Evolutionary conservation across 2,113 vertebrate genomes (phyloP), one percentile per base, ranked within the genome.

Genomic region (Oreotrochilus melanogaster): DNA sequence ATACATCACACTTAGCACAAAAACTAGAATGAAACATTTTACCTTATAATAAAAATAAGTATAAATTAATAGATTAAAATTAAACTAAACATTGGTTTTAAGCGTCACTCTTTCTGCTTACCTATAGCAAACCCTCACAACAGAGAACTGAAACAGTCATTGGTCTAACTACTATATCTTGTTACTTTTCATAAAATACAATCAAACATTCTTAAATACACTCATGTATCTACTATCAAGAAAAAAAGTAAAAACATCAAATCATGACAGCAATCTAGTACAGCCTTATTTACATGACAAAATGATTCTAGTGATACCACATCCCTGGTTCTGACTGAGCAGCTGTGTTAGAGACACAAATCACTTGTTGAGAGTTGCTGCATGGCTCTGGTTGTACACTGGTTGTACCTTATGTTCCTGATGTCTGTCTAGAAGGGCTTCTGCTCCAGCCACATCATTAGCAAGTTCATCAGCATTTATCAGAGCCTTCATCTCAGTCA

Each of bases 401-500:
- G 62, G 17, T 18, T 6, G 5, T 48, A 99, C 99, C 99, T 99
- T 99, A 84, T 99, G 99, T 25, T 99, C 99, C 94, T 99, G 99
- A 93, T 99, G 99, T 42, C 99, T 98, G 33, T 99, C 99, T 6
- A 99, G 98, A 83, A 99, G 96, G 56, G 99, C 99, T 97, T 99
- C 99, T 1, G 99, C 99, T 75, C 99, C 99, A 7, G 99, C 99
- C 86, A 99, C 99, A 0, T 99, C 99, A 27, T 99, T 99, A 91
- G 99, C 99, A 65, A 99, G 98, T 53, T 99, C 99, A 11, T 99
- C 99, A 18, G 99, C 99, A 35, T 99, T 99, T 92, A 99, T 99
- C 78, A 99, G 98, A 73, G 99, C 99, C 96, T 99, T 99, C 99
- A 99, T 99, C 97, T 99, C 99, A 0, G 99, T 99, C 87, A 99